These are phyloP conservation scores for Rousettus leschenaultii DNA, from an alignment of 2,113 vertebrate genomes.

Conservation along the genomic window DNA sequence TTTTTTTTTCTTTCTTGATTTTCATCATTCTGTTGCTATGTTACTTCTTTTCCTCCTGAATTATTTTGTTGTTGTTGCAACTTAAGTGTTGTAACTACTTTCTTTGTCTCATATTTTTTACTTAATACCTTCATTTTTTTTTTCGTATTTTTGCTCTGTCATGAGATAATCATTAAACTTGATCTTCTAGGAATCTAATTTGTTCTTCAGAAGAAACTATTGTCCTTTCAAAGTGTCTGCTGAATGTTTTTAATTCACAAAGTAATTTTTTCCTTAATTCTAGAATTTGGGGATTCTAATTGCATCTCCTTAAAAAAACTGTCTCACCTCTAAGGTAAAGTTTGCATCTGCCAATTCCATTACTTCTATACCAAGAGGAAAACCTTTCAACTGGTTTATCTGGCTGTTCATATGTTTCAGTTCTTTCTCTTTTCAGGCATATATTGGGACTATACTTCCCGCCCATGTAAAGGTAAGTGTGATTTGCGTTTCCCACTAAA, in stretches of 20 bases:
- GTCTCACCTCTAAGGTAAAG: background rate
- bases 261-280: background rate
- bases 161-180: background rate
- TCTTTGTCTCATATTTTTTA: background rate
- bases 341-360: background rate
- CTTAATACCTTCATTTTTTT: background rate
- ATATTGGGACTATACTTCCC: background rate
- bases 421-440: background rate
- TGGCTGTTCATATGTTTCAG: background rate
- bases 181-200: background rate
- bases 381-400: background rate
- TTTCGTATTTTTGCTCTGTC: background rate
- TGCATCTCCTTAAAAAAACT: background rate
- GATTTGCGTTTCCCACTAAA: background rate
- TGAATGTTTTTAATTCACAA: background rate
- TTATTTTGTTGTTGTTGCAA: background rate
- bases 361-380: background rate
- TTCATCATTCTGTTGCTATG: background rate
- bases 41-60: background rate
- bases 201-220: background rate
- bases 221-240: background rate
- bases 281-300: background rate
- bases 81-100: background rate
- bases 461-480: background rate
- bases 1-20: background rate